Conservation (phyloP, 2,888 invertebrate species). For the Drosophila ezoana region DNA sequence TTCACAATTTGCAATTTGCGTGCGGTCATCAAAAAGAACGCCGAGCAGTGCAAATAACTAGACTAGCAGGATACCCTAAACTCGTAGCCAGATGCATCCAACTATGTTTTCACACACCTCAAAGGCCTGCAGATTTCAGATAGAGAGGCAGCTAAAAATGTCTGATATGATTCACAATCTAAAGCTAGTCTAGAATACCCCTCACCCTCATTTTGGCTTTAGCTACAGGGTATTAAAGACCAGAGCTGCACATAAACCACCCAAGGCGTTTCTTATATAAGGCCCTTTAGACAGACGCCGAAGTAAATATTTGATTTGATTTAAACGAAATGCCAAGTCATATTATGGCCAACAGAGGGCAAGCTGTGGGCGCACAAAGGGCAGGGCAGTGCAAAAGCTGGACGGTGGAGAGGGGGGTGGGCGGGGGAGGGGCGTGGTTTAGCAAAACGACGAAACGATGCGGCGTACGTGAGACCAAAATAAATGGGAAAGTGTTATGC, state of each 20-base stretch:
- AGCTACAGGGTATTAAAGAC: slow-evolving; percentile 4
- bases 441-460: slow-evolving; percentile 8
- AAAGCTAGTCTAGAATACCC: background rate
- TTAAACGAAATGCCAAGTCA: slow-evolving; percentile 75
- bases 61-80: background rate
- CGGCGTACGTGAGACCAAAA: slow-evolving; percentile 58
- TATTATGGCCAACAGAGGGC: slow-evolving; percentile 19
- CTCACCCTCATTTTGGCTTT: too few species aligned
- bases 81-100: background rate
- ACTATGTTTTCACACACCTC: background rate
- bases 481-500: slow-evolving; percentile 77
- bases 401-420: too few species aligned
- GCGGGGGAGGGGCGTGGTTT: slow-evolving; percentile 1
- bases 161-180: too few species aligned
- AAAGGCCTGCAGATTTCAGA: too few species aligned
- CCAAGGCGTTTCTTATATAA: slow-evolving; percentile 72
- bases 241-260: slow-evolving; percentile 58
- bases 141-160: too few species aligned
- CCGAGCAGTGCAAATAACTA: too few species aligned
- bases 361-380: background rate
- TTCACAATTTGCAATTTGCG: slow-evolving; percentile 36
- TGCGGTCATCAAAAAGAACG: slow-evolving; percentile 27
- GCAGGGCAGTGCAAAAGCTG: background rate
- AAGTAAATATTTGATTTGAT: slow-evolving; percentile 75
- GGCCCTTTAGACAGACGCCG: slow-evolving; percentile 48